Evolutionary conservation across 2,797 vertebrate genomes (phyloP), one percentile per base, ranked within the genome.

Genomic region (Menidia menidia): DNA sequence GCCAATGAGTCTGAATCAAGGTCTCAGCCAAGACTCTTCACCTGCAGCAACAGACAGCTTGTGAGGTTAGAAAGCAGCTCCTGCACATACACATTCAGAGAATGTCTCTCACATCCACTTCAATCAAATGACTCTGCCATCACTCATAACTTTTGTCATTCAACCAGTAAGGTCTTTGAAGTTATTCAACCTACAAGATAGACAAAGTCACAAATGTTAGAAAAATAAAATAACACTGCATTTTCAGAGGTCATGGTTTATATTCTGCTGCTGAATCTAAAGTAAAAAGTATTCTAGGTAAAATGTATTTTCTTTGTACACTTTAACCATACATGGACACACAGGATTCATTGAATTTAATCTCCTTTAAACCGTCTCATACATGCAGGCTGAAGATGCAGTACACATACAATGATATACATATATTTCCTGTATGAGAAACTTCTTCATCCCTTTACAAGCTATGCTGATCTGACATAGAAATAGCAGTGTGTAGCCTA

Each of bases 41-140:
- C 92, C 92, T 92, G 89, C 81, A 92, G 89, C 89, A 85, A 91
- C 73, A 92, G 83, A 84, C 77, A 83, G 88, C 87, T 86, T 89
- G 83, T 91, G 86, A 88, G 80, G 48, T 44, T 71, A 60, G 55
- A 66, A 68, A 73, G 19, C 82, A 25, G n/a, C 18, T 19, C 4
- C 2, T 45, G 16, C 63, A 75, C 52, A 66, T 47, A 67, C 15
- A 58, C 10, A 19, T 32, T 61, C 53, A 60, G 25, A 53, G 45
- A 74, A 33, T 31, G 32, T 66, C 55, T 53, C 60, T 61, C 51
- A 39, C 30, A 55, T 1, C 45, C 62, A 66, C 59, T 56, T 88
- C 63, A 73, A 88, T 92, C 92, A 82, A 88, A 81, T 77, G 69
- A 45, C 45, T 63, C 68, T 89, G 81, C 75, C 88, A 88, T 64